Conservation (phyloP, 1,140 invertebrate species). For the Leptonema lineaticorne region DNA sequence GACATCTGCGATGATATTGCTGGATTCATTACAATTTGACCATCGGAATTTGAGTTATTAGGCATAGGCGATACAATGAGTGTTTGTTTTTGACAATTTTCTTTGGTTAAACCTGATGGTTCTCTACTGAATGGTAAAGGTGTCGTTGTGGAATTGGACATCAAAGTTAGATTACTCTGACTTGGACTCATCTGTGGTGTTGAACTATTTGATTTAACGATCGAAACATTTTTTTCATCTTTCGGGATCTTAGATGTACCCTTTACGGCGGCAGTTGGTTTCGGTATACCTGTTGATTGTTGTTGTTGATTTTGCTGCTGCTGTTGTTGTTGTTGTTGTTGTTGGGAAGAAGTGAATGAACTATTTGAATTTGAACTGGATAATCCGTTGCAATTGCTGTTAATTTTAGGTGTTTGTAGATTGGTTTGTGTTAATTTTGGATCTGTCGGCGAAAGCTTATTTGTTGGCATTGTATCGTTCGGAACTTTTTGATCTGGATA, state of each 20-base stretch:
- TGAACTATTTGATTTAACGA: slow-evolving; percentile 40
- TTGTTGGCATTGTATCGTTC: slow-evolving; percentile 39
- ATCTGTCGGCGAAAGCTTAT: slow-evolving; percentile 43
- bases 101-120: slow-evolving; percentile 55
- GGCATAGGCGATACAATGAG: slow-evolving; percentile 78
- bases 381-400: slow-evolving; percentile 25
- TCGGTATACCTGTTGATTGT: slow-evolving; percentile 73
- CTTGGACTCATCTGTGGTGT: slow-evolving; percentile 57
- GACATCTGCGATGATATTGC: slow-evolving; percentile 55
- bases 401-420: slow-evolving; percentile 40
- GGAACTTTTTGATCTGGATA: slow-evolving; percentile 44
- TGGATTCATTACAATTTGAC: slow-evolving; percentile 43
- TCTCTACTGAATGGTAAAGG: slow-evolving; percentile 54
- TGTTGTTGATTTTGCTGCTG: too few species aligned
- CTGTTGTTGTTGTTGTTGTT: slow-evolving; percentile 46
- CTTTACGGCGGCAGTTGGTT: slow-evolving; percentile 87
- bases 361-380: slow-evolving; percentile 35
- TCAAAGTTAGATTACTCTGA: slow-evolving; percentile 56
- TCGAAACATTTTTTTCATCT: slow-evolving; percentile 47
- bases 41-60: slow-evolving; percentile 44
- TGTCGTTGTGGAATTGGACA: slow-evolving; percentile 53
- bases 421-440: slow-evolving; percentile 45
- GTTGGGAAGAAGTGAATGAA: slow-evolving; percentile 35
- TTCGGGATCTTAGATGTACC: slow-evolving; percentile 72
- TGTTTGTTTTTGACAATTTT: slow-evolving; percentile 57